A percentile compares a stretch with the other conserved stretches of the same genome.
phyloP scores from a whole-genome alignment of 2,888 invertebrate genomes.

The Cryptocheilus praepositus region DNA sequence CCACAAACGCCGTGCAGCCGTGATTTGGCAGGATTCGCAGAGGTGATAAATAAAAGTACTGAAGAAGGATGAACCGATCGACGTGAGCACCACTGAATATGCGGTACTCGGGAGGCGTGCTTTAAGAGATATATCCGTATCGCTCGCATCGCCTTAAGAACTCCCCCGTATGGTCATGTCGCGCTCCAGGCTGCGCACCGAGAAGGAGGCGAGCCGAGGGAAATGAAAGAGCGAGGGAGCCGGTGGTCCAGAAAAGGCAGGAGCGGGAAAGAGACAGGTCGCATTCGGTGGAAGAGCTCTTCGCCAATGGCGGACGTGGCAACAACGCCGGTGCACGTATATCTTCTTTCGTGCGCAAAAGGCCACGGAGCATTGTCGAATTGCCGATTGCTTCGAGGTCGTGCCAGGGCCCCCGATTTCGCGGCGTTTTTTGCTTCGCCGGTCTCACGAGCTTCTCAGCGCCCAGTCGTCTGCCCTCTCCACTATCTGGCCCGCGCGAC shows the following conservation, averaged over 20 bases:
- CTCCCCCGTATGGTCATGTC: conserved; percentile 13
- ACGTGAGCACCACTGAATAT: conserved; percentile 34
- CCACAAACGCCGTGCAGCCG: no score
- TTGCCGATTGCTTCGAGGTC: conserved; percentile 4
- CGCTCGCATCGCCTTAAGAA: conserved; percentile 47
- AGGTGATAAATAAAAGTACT: no score
- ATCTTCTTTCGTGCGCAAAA: background rate
- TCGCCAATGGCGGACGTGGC: conserved; percentile 48
- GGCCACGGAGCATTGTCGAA: conserved; percentile 1
- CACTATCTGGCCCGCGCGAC: no score
- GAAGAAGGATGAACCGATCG: no score
- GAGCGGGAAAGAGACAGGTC: conserved; percentile 1
- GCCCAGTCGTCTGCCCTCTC: background rate
- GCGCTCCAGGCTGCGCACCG: background rate
- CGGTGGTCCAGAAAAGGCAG: conserved; percentile 4
- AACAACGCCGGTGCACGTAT: conserved; percentile 44
- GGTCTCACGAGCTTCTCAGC: background rate
- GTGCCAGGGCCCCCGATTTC: background rate
- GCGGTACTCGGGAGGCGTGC: conserved; percentile 11
- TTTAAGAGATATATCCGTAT: conserved; percentile 59
- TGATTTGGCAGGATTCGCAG: no score
- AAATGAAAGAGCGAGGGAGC: no score
- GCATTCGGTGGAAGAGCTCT: conserved; percentile 9
- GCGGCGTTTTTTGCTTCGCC: background rate
- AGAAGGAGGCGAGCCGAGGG: background rate